These are phyloP conservation scores for Muscicapa comitata DNA, from an alignment of 2,797 vertebrate genomes.

Conservation along the genomic window DNA sequence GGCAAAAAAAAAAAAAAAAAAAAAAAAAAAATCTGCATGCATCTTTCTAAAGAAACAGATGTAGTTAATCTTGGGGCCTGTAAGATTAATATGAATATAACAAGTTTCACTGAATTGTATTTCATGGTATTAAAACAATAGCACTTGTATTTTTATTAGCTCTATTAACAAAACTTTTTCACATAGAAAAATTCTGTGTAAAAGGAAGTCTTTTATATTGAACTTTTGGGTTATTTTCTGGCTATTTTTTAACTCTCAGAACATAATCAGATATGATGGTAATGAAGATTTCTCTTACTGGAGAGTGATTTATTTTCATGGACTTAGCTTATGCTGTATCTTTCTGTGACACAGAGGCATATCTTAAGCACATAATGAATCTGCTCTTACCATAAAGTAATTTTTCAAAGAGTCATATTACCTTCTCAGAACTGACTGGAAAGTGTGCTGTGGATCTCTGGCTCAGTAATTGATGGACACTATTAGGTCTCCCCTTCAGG, in stretches of 20 bases:
- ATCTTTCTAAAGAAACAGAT: not conserved
- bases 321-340: not conserved
- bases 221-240: not conserved
- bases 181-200: not conserved
- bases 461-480: conserved; percentile 30
- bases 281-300: not conserved
- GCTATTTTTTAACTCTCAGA: not conserved
- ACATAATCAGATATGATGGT: not conserved
- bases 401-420: not conserved
- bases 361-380: not conserved
- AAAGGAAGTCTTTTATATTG: not conserved
- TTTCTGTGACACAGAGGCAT: not conserved
- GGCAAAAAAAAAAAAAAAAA: not conserved
- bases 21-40: not conserved
- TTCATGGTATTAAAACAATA: not conserved
- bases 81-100: not conserved
- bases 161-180: not conserved
- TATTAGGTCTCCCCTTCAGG: conserved; percentile 38
- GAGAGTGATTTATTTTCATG: not conserved
- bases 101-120: not conserved
- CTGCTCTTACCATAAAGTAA: not conserved
- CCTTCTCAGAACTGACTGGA: conserved; percentile 9
- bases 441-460: not conserved
- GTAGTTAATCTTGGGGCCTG: not conserved
- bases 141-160: not conserved